A percentile compares a stretch with the other conserved stretches of the same genome.
Conservation (phyloP, 2,888 invertebrate species). For the Chydorus sphaericus region DNA sequence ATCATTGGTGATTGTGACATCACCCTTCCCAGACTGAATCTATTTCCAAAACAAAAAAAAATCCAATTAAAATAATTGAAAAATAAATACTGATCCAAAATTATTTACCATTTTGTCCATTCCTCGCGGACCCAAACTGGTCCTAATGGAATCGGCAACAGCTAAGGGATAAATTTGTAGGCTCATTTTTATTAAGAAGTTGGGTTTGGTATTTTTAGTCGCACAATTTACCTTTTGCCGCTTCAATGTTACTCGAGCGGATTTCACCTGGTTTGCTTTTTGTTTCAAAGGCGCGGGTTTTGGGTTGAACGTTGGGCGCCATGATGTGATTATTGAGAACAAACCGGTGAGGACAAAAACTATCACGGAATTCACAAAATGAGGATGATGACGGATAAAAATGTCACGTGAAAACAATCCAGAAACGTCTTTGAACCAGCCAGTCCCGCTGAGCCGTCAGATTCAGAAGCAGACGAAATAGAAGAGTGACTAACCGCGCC, state of each 20-base stretch:
- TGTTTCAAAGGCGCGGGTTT: constrained; percentile 56
- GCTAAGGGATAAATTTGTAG: constrained; percentile 43
- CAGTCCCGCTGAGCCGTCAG: too few species aligned
- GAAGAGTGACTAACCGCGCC: too few species aligned
- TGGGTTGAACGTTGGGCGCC: constrained; percentile 10
- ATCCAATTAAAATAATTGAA: background rate
- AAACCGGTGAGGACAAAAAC: background rate
- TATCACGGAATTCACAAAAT: background rate
- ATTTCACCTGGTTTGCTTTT: constrained; percentile 91
- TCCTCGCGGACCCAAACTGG: constrained; percentile 93
- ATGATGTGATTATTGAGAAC: background rate
- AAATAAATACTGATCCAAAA: background rate
- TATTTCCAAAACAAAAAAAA: constrained; percentile 27
- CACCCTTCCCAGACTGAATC: constrained; percentile 93
- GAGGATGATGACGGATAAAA: constrained; percentile 3
- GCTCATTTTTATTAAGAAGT: background rate
- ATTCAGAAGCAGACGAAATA: too few species aligned
- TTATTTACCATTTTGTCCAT: constrained; percentile 95
- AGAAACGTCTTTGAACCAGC: too few species aligned
- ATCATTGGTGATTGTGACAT: constrained; percentile 99
- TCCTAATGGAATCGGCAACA: constrained; percentile 96
- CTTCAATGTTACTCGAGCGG: constrained; percentile 86
- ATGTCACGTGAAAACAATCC: constrained; percentile 5
- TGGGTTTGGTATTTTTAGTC: constrained; percentile 9
- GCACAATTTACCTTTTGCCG: constrained; percentile 72